These are phyloP conservation scores for Xestia sexstrigata DNA, from an alignment of 2,888 invertebrate genomes.

Conservation along the genomic window DNA sequence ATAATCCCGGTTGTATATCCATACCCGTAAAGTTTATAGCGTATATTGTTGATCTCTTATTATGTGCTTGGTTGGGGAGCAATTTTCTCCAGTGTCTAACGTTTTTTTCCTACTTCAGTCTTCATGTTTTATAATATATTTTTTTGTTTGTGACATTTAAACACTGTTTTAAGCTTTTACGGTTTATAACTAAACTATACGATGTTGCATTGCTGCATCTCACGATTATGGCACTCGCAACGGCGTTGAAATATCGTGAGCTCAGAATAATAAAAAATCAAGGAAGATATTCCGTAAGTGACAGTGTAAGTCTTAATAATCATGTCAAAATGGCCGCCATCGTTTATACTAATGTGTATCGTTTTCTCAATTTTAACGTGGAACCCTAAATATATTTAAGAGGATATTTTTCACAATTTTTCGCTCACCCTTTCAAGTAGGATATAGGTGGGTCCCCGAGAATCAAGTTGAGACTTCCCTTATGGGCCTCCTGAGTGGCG, in stretches of 20 bases:
- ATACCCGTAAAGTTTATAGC: neutral
- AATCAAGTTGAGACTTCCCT: slow-evolving; percentile 56
- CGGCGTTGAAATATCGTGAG: too few relatives aligned
- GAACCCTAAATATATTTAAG: slow-evolving; percentile 1
- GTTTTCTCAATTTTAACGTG: neutral
- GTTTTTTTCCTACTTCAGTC: neutral
- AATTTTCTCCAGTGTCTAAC: neutral
- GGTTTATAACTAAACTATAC: too few relatives aligned
- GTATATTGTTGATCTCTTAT: neutral
- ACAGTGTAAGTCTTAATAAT: too few relatives aligned
- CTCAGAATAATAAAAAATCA: too few relatives aligned
- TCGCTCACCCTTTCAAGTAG: slow-evolving; percentile 40
- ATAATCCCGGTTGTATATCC: neutral
- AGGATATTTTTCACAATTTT: slow-evolving; percentile 22
- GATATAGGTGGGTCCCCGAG: slow-evolving; percentile 23
- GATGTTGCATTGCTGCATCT: too few relatives aligned
- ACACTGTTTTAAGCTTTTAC: too few relatives aligned
- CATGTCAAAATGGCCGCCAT: too few relatives aligned
- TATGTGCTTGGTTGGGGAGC: neutral
- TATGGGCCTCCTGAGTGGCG: slow-evolving; percentile 34
- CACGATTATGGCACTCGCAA: too few relatives aligned
- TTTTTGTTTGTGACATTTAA: neutral
- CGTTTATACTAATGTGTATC: neutral
- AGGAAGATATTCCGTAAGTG: too few relatives aligned
- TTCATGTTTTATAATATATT: neutral